A percentile compares a stretch with the other conserved stretches of the same genome.
Evolutionary conservation across 2,888 invertebrate species (phyloP).

Genomic region (Hypolimnas misippus): DNA sequence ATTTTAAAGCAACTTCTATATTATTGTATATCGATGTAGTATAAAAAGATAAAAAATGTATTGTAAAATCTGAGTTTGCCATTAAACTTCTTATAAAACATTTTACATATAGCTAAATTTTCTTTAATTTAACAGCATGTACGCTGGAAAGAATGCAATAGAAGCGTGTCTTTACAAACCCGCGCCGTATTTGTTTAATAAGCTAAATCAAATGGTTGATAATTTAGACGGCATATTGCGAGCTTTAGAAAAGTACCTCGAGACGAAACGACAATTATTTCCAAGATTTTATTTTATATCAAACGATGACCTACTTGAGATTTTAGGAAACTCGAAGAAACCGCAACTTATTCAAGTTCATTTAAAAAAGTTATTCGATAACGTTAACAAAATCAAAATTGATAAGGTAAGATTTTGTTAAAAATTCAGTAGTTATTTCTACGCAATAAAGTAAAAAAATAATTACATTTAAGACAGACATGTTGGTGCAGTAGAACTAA

Average conservation of each 20-base stretch:
- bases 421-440: background rate
- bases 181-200: conserved; percentile 85
- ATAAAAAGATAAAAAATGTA: too few relatives aligned
- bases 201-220: conserved; percentile 88
- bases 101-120: too few relatives aligned
- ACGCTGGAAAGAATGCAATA: conserved; percentile 82
- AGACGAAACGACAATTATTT: conserved; percentile 94
- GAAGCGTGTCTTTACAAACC: conserved; percentile 86
- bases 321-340: conserved; percentile 93
- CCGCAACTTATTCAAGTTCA: conserved; percentile 93
- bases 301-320: conserved; percentile 89
- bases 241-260: conserved; percentile 93
- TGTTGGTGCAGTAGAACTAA: too few relatives aligned
- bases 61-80: too few relatives aligned
- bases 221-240: conserved; percentile 92
- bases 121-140: conserved; percentile 78
- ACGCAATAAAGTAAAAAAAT: background rate
- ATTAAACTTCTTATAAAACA: too few relatives aligned
- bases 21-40: too few relatives aligned
- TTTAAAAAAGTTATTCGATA: conserved; percentile 95
- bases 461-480: too few relatives aligned
- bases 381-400: conserved; percentile 89
- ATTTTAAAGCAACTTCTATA: too few relatives aligned
- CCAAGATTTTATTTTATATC: conserved; percentile 89
- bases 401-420: conserved; percentile 80